Base-by-base conservation (phyloP, 2,797 vertebrate genomes). In the Hyperoplus lanceolatus region DNA sequence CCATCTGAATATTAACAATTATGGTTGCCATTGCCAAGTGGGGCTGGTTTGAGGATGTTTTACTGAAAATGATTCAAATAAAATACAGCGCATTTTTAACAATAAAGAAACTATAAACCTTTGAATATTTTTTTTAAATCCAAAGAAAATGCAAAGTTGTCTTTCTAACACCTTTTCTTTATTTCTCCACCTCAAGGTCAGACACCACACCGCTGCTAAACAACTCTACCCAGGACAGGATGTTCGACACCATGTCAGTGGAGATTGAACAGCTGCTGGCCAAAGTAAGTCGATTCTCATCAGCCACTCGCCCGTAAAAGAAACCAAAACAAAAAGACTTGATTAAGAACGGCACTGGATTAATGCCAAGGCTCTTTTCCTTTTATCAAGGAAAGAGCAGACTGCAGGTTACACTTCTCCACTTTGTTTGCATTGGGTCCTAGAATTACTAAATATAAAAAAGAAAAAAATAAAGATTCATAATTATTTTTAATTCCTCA, bases 161-260 rank as follows among this genome's bases (percentile, higher is more conserved):
- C n/a, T 51, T 48, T 38, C 39, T 72, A 49, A 73, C 36, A 36
- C 21, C 43, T 7, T n/a, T 29, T 83, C 10, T 70, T 70, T 46
- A 1, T 69, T 77, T 71, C 48, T 16, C 46, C 16, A 59, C 29
- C 7, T 73, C 39, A 79, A 99, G 97, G 90, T 99, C 97, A 29
- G 98, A 99, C 87, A 99, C 97, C 60, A 98, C 97, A 18, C 98
- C 98, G 0, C 95, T 99, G 38, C 92, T 99, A 72, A 98, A 98
- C 93, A 98, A 98, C 91, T 99, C 98, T 5, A 98, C 96, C 84
- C 98, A 99, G 94, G 98, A 99, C 95, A 96, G 97, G 89, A 99
- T 99, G 98, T 99, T 99, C 94, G 98, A 99, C 88, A 98, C 98
- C 36, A 98, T 99, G 97, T 98, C 98, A 6, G 97, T 99, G 89